These are phyloP conservation scores for Halictus rubicundus DNA, from an alignment of 1,140 invertebrate species.

Conservation along the genomic window DNA sequence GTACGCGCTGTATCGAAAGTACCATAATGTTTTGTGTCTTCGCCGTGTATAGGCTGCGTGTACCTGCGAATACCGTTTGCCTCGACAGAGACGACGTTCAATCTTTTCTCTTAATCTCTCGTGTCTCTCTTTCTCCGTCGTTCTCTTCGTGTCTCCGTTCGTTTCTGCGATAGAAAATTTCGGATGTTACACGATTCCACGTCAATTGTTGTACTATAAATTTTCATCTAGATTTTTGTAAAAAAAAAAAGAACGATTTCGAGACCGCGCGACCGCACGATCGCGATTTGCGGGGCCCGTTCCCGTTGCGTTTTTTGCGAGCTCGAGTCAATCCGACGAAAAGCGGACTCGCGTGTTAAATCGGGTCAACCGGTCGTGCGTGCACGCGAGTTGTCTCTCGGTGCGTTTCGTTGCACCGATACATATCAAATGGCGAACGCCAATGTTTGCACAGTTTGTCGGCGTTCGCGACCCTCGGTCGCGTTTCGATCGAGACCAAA, in stretches of 20 bases:
- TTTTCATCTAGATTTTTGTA: slow-evolving; percentile 1
- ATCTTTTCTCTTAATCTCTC: background rate
- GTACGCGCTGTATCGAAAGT: background rate
- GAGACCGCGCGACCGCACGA: background rate
- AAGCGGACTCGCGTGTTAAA: too few relatives aligned
- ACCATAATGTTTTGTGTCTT: background rate
- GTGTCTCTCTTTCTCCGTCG: background rate
- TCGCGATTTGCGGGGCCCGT: too few relatives aligned
- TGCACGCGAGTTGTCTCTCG: background rate
- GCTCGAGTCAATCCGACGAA: too few relatives aligned
- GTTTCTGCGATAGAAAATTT: background rate
- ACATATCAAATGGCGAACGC: slow-evolving; percentile 44
- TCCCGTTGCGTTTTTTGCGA: too few relatives aligned
- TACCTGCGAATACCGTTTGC: background rate
- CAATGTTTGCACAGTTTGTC: background rate
- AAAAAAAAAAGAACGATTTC: too few relatives aligned
- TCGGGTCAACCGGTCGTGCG: too few relatives aligned
- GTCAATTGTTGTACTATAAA: slow-evolving; percentile 6
- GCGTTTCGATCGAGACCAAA: background rate
- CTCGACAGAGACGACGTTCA: background rate
- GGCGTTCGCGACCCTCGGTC: background rate
- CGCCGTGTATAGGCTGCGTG: background rate
- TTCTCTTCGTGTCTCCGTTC: background rate
- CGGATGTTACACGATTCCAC: background rate
- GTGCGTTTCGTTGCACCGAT: background rate